A percentile compares a stretch with the other conserved stretches of the same genome.
phyloP scores from a whole-genome alignment of 2,113 vertebrate species.

The Excalfactoria chinensis region DNA sequence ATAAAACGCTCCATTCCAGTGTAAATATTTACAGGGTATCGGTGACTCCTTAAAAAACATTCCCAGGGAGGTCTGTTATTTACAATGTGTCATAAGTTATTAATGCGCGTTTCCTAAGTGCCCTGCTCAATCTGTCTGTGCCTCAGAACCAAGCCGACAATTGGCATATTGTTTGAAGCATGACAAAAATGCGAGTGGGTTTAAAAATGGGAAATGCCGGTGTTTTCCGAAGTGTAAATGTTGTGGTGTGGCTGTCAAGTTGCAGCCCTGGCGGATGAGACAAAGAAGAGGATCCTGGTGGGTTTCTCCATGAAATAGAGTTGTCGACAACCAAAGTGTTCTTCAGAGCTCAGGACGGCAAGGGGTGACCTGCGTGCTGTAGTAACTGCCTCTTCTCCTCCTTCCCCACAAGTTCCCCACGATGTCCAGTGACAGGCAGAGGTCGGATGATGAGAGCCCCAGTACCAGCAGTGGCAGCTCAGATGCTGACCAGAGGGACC shows the following conservation, averaged over 20 bases:
- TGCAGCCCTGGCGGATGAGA: constrained; percentile 3
- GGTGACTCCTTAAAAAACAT: constrained; percentile 79
- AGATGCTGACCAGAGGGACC: constrained; percentile 91
- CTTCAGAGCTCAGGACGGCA: neutral
- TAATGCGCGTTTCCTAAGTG: constrained; percentile 78
- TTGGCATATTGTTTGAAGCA: constrained; percentile 80
- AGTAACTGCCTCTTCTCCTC: constrained; percentile 22
- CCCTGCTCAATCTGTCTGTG: constrained; percentile 74
- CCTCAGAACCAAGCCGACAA: constrained; percentile 81
- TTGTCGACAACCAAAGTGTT: neutral
- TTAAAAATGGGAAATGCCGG: constrained; percentile 67
- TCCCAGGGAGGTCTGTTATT: constrained; percentile 79
- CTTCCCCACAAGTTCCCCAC: constrained; percentile 70
- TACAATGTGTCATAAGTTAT: constrained; percentile 81
- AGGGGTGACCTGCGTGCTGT: neutral
- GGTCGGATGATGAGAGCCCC: constrained; percentile 92
- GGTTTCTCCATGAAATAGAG: neutral
- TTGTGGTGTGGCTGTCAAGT: constrained; percentile 50
- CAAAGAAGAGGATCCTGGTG: neutral
- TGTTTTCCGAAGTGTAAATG: constrained; percentile 52
- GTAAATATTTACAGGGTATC: constrained; percentile 83
- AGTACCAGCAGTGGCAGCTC: constrained; percentile 94
- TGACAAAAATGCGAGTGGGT: constrained; percentile 77
- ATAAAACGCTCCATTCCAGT: constrained; percentile 64
- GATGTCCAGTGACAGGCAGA: constrained; percentile 93